Evolutionary conservation across 2,888 invertebrate species (phyloP).

Genomic region (Cryptocheilus praepositus): DNA sequence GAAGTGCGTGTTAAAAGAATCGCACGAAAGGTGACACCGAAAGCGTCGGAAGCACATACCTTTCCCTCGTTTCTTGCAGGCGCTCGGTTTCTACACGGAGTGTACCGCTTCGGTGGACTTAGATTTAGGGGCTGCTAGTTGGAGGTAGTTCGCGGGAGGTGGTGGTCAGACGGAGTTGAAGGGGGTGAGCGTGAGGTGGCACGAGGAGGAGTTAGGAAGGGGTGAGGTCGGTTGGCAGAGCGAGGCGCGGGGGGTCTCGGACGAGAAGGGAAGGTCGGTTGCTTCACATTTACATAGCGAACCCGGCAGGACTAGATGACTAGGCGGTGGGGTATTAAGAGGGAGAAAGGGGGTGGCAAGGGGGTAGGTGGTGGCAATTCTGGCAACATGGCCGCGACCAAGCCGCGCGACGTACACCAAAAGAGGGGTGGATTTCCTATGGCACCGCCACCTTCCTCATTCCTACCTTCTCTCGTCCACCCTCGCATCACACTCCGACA

Average conservation of each 20-base stretch:
- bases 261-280: conserved; percentile 63
- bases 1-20: too few relatives aligned
- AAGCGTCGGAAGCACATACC: too few relatives aligned
- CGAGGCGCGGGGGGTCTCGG: conserved; percentile 13
- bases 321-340: conserved; percentile 73
- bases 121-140: conserved; percentile 74
- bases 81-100: conserved; percentile 61
- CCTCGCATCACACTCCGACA: conserved; percentile 31
- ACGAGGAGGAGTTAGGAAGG: conserved; percentile 47
- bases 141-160: conserved; percentile 71
- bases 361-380: conserved; percentile 73
- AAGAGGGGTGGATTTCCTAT: conserved; percentile 63
- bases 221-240: conserved; percentile 22
- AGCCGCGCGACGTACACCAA: conserved; percentile 62
- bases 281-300: conserved; percentile 74
- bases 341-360: conserved; percentile 65
- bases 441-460: conserved; percentile 50
- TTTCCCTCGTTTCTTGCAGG: too few relatives aligned
- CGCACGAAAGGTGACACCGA: too few relatives aligned
- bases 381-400: conserved; percentile 73
- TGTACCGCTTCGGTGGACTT: conserved; percentile 72
- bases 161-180: conserved; percentile 14
- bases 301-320: conserved; percentile 74
- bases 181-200: conserved; percentile 53
- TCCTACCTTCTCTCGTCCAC: conserved; percentile 54